These are phyloP conservation scores for Atrina japonica DNA, from an alignment of 2,888 invertebrate genomes.

Conservation along the genomic window DNA sequence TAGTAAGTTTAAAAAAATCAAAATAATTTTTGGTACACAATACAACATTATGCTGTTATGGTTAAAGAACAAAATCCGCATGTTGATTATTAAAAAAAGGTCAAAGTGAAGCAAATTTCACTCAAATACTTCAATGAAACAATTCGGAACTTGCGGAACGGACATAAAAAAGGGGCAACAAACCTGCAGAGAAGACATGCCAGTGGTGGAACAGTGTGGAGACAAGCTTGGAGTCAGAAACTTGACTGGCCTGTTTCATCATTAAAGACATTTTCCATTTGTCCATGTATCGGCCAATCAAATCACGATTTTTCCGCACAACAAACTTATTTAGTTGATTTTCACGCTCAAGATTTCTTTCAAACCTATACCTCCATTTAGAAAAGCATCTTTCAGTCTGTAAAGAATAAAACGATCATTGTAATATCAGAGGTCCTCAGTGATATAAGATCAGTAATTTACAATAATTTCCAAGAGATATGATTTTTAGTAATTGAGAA, in stretches of 20 bases:
- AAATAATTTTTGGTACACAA: too few relatives aligned
- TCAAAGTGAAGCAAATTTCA: background rate
- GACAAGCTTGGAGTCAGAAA: conserved; percentile 56
- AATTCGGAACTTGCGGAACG: background rate
- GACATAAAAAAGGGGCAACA: background rate
- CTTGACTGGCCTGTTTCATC: conserved; percentile 52
- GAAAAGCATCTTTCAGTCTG: conserved; percentile 56
- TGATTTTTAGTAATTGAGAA: too few relatives aligned
- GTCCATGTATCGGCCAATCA: conserved; percentile 52
- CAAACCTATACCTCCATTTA: conserved; percentile 57
- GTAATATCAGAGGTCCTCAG: too few relatives aligned
- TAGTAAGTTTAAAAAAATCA: too few relatives aligned
- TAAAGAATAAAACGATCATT: too few relatives aligned
- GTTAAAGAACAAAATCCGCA: background rate
- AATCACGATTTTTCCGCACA: conserved; percentile 43
- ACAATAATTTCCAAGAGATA: too few relatives aligned
- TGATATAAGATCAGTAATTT: too few relatives aligned
- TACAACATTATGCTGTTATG: background rate
- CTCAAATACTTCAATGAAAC: background rate
- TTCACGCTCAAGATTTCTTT: conserved; percentile 51
- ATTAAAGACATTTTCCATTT: conserved; percentile 60
- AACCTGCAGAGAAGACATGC: conserved; percentile 62
- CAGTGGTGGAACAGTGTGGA: conserved; percentile 60
- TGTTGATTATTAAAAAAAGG: too few relatives aligned
- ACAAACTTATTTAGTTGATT: conserved; percentile 50